Evolutionary conservation across 2,113 vertebrate genomes (phyloP).

Genomic region (Bothrops jararaca): DNA sequence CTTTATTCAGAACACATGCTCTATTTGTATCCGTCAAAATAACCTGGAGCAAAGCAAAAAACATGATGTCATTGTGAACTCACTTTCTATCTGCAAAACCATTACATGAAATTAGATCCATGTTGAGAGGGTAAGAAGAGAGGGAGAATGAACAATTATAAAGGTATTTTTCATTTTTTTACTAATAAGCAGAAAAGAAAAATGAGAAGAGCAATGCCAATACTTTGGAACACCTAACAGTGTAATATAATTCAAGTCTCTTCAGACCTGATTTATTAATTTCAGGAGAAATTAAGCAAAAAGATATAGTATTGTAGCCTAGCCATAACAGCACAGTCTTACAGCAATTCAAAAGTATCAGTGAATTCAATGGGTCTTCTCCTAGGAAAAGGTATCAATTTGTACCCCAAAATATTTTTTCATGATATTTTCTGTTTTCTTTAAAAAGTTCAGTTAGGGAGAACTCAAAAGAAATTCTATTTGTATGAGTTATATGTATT

Average conservation of each 20-base stretch:
- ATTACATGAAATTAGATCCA: not conserved
- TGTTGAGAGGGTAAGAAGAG: not conserved
- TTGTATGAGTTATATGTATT: not conserved
- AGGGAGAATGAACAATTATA: not conserved
- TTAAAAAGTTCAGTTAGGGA: not conserved
- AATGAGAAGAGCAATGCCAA: not conserved
- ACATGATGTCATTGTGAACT: not conserved
- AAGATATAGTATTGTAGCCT: not conserved
- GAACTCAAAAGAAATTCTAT: not conserved
- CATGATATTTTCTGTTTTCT: not conserved
- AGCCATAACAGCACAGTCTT: not conserved
- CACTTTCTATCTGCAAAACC: not conserved
- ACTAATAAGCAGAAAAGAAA: not conserved
- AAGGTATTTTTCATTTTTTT: not conserved
- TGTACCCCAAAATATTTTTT: not conserved
- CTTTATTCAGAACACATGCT: slow-evolving; percentile 27
- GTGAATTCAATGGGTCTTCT: not conserved
- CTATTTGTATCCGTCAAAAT: not conserved
- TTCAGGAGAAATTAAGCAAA: not conserved
- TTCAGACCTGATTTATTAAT: not conserved
- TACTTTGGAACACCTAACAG: not conserved
- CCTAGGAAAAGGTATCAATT: not conserved
- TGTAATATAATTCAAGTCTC: not conserved
- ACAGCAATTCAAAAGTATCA: not conserved
- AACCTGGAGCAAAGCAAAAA: not conserved